Conservation (phyloP, 1,140 invertebrate genomes). For the Lepidostoma basale region DNA sequence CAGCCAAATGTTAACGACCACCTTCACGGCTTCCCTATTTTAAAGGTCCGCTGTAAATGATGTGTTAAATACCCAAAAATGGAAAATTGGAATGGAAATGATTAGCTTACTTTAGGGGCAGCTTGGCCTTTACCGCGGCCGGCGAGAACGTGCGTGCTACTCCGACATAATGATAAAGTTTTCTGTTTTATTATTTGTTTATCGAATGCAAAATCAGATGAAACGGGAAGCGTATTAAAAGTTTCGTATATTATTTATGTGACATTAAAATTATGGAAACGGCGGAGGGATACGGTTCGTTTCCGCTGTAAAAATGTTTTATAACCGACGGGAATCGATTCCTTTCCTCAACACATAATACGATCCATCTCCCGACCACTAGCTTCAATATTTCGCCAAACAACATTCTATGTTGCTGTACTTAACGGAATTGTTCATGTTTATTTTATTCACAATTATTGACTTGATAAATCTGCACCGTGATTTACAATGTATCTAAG, state of each 20-base stretch:
- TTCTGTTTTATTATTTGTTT: slow-evolving; percentile 21
- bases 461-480: too few relatives aligned
- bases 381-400: too few relatives aligned
- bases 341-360: too few relatives aligned
- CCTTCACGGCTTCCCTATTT: slow-evolving; percentile 15
- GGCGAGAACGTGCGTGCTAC: background rate
- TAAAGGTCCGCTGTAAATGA: slow-evolving; percentile 27
- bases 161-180: slow-evolving; percentile 9
- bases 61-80: slow-evolving; percentile 33
- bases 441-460: too few relatives aligned
- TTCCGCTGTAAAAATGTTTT: too few relatives aligned
- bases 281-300: background rate
- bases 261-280: slow-evolving; percentile 1
- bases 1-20: slow-evolving; percentile 29
- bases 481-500: too few relatives aligned
- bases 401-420: too few relatives aligned
- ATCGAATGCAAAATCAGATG: slow-evolving; percentile 15
- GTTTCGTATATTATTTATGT: slow-evolving; percentile 8
- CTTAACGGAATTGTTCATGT: too few relatives aligned
- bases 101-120: slow-evolving; percentile 9
- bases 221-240: slow-evolving; percentile 4
- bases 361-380: too few relatives aligned
- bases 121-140: background rate
- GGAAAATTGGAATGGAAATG: slow-evolving; percentile 19
- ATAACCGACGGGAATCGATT: too few relatives aligned